phyloP scores from a whole-genome alignment of 2,888 invertebrate genomes.

The Drosophila colorata region DNA sequence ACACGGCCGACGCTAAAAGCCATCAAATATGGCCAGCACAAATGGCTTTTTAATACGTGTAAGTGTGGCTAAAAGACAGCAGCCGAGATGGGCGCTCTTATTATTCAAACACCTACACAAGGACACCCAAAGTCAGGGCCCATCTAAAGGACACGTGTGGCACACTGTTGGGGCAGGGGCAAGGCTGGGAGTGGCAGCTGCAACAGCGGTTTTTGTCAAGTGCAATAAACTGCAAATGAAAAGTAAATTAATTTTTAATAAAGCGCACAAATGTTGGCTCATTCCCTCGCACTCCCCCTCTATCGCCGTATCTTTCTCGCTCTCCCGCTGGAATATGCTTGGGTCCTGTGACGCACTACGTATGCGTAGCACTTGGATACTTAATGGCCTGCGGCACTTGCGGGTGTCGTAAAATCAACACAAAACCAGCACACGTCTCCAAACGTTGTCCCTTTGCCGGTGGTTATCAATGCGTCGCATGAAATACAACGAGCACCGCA shows the following conservation, averaged over 20 bases:
- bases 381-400: conserved; percentile 76
- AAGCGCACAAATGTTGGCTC: conserved; percentile 62
- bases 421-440: conserved; percentile 30
- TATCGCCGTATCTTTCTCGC: neutral
- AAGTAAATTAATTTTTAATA: conserved; percentile 81
- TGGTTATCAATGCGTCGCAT: conserved; percentile 50
- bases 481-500: conserved; percentile 8
- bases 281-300: conserved; percentile 6
- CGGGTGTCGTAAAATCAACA: conserved; percentile 74
- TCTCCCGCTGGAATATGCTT: conserved; percentile 8
- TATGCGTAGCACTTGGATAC: conserved; percentile 63
- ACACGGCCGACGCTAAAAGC: conserved; percentile 62
- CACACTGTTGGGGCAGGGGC: neutral
- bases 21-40: conserved; percentile 71
- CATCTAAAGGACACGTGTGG: conserved; percentile 30
- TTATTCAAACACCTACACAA: conserved; percentile 61
- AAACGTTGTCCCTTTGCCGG: conserved; percentile 36
- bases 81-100: conserved; percentile 45
- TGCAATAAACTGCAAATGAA: conserved; percentile 80
- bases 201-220: conserved; percentile 62
- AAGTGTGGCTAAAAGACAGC: conserved; percentile 60
- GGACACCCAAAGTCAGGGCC: conserved; percentile 12
- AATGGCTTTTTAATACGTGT: conserved; percentile 76
- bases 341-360: conserved; percentile 28
- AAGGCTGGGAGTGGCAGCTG: conserved; percentile 39